These are phyloP conservation scores for Brachyhypopomus gauderio DNA, from an alignment of 2,113 vertebrate genomes.

Conservation along the genomic window DNA sequence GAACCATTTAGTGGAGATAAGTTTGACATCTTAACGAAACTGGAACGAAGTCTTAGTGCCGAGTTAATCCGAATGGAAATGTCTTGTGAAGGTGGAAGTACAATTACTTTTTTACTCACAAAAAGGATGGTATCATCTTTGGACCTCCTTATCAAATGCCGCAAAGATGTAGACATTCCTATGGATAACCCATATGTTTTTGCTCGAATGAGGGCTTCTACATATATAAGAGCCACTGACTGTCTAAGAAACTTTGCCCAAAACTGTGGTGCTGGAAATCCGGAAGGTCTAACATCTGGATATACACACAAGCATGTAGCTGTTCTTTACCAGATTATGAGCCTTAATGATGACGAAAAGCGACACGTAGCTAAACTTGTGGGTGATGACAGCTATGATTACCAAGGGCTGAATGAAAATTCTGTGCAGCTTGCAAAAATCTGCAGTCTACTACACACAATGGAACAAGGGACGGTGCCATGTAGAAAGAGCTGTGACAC, in stretches of 20 bases:
- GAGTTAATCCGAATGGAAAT: background rate
- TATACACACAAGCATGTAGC: background rate
- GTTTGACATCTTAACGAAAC: background rate
- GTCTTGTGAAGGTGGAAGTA: constrained; percentile 16
- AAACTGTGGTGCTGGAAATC: background rate
- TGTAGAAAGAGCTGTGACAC: background rate
- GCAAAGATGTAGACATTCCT: constrained; percentile 1
- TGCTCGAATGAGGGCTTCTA: background rate
- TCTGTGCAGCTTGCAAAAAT: constrained; percentile 3
- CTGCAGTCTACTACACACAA: background rate
- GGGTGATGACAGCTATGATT: background rate
- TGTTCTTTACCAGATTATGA: constrained; percentile 13
- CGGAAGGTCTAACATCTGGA: background rate
- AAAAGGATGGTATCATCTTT: constrained; percentile 19
- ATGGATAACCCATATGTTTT: constrained; percentile 16
- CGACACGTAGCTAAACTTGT: background rate
- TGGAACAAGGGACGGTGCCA: background rate
- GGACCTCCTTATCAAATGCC: constrained; percentile 20
- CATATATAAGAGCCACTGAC: background rate
- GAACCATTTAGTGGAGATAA: background rate
- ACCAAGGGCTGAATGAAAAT: background rate
- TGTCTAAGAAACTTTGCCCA: constrained; percentile 3
- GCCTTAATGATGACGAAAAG: constrained; percentile 14
- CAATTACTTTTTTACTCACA: background rate
- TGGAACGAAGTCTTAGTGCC: background rate